A percentile compares a stretch with the other conserved stretches of the same genome.
phyloP scores from a whole-genome alignment of 1,140 invertebrate species.

The Meloidogyne exigua region DNA sequence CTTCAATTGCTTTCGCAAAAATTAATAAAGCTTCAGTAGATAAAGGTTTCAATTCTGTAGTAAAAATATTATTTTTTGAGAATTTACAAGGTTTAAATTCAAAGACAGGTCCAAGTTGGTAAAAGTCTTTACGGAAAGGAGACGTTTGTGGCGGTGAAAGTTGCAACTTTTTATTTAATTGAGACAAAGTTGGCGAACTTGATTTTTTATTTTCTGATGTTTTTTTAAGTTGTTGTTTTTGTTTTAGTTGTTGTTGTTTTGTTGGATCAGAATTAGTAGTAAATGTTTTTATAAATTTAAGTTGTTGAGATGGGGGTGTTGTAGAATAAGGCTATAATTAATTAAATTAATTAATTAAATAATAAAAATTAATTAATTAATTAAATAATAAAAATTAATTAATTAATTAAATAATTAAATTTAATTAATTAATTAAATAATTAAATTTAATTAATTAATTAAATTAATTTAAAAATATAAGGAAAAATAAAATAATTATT shows the following conservation, averaged over 20 bases:
- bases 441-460: too few species aligned
- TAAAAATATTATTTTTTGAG: conserved; percentile 2
- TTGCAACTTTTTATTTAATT: not conserved
- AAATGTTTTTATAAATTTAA: not conserved
- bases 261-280: not conserved
- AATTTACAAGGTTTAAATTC: conserved; percentile 44
- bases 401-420: too few species aligned
- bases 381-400: too few species aligned
- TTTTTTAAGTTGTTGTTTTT: not conserved
- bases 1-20: conserved; percentile 12
- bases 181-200: not conserved
- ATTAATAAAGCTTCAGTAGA: conserved; percentile 18
- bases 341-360: not conserved
- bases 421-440: too few species aligned
- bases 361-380: too few species aligned
- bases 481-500: too few species aligned
- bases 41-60: conserved; percentile 7
- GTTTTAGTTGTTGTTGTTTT: not conserved
- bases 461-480: too few species aligned
- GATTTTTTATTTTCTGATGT: not conserved
- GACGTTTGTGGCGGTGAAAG: not conserved
- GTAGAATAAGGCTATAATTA: not conserved
- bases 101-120: conserved; percentile 39
- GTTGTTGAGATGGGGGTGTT: not conserved
- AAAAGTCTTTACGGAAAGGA: conserved; percentile 28